A percentile compares a stretch with the other conserved stretches of the same genome.
phyloP scores from a whole-genome alignment of 2,888 invertebrate species.

The Erynnis tages region DNA sequence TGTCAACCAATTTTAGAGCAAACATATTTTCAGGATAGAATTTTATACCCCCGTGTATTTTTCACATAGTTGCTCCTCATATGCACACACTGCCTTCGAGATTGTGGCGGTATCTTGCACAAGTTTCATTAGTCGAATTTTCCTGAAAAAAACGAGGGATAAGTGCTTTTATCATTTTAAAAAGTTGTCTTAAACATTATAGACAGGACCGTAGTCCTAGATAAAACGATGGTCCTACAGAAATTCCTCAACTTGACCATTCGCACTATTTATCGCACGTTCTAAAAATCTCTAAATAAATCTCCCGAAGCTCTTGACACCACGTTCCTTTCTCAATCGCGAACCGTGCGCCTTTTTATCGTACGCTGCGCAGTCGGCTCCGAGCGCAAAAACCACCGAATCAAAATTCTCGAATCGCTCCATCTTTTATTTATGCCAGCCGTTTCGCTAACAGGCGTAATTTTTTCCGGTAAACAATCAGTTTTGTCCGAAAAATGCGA shows the following conservation, averaged over 20 bases:
- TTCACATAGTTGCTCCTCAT: too few relatives aligned
- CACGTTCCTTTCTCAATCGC: conserved; percentile 66
- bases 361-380: conserved; percentile 59
- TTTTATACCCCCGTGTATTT: too few relatives aligned
- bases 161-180: too few relatives aligned
- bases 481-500: conserved; percentile 80
- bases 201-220: too few relatives aligned
- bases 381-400: conserved; percentile 67
- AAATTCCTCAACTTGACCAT: neutral
- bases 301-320: conserved; percentile 57
- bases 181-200: too few relatives aligned
- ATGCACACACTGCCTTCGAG: too few relatives aligned
- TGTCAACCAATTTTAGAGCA: too few relatives aligned
- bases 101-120: too few relatives aligned
- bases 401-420: conserved; percentile 71
- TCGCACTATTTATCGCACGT: neutral
- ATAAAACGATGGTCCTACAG: too few relatives aligned
- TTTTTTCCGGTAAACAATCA: conserved; percentile 82
- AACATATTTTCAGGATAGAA: too few relatives aligned
- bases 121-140: too few relatives aligned
- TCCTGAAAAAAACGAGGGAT: too few relatives aligned
- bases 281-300: conserved; percentile 42
- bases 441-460: conserved; percentile 78
- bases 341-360: conserved; percentile 59
- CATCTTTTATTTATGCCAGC: conserved; percentile 77